phyloP scores from a whole-genome alignment of 2,888 invertebrate genomes.

The Horisme vitalbata region DNA sequence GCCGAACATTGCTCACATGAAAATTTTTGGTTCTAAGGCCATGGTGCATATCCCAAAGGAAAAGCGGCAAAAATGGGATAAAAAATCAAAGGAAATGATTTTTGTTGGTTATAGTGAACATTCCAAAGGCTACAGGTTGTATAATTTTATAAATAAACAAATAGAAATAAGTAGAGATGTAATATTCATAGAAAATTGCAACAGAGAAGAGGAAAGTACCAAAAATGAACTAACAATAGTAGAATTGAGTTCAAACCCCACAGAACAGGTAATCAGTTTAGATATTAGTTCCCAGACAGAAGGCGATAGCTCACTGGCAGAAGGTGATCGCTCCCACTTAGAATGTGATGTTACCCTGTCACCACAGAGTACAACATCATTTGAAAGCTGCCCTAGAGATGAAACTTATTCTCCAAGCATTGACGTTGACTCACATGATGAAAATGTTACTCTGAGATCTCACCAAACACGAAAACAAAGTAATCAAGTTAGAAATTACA shows the following conservation, averaged over 20 bases:
- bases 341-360: too few relatives aligned
- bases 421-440: too few relatives aligned
- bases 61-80: slow-evolving; percentile 14
- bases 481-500: too few relatives aligned
- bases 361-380: too few relatives aligned
- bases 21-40: slow-evolving; percentile 45
- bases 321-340: too few relatives aligned
- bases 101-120: slow-evolving; percentile 3
- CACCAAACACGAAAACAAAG: too few relatives aligned
- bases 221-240: neutral
- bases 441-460: too few relatives aligned
- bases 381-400: too few relatives aligned
- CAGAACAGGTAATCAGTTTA: neutral
- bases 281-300: neutral
- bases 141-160: neutral
- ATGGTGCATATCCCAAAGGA: slow-evolving; percentile 34
- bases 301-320: too few relatives aligned
- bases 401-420: too few relatives aligned
- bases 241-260: neutral
- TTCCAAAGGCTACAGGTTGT: slow-evolving; percentile 4
- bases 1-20: slow-evolving; percentile 7
- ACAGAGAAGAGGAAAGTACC: neutral
- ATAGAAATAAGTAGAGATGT: slow-evolving; percentile 1
- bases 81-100: neutral
- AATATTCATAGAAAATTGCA: neutral